A percentile compares a stretch with the other conserved stretches of the same genome.
Conservation (phyloP, 1,140 invertebrate species). For the Papilio machaon region DNA sequence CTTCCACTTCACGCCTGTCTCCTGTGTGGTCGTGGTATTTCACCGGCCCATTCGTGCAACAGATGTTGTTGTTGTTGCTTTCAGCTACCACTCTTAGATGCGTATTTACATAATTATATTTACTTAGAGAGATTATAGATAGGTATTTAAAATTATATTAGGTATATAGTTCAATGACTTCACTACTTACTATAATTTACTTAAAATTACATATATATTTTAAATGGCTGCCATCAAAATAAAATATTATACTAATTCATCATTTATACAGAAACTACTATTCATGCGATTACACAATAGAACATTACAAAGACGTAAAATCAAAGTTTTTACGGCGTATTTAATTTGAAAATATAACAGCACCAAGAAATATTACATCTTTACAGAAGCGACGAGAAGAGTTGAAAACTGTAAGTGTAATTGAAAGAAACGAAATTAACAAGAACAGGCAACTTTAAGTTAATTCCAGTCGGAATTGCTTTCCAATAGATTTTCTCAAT, state of each 20-base stretch:
- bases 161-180: too few species aligned
- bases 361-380: not conserved
- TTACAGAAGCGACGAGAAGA: not conserved
- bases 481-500: constrained; percentile 22
- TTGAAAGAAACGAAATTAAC: constrained; percentile 27
- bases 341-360: constrained; percentile 1
- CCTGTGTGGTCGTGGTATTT: too few species aligned
- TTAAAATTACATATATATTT: too few species aligned
- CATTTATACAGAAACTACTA: not conserved
- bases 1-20: too few species aligned
- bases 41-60: too few species aligned
- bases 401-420: constrained; percentile 16
- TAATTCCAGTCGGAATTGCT: constrained; percentile 21
- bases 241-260: not conserved
- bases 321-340: not conserved
- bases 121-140: too few species aligned
- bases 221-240: too few species aligned
- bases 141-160: too few species aligned
- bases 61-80: too few species aligned
- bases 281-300: not conserved
- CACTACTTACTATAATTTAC: too few species aligned
- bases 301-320: not conserved
- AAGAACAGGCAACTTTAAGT: constrained; percentile 26
- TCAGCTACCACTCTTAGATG: too few species aligned
- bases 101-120: too few species aligned